A percentile compares a stretch with the other conserved stretches of the same genome.
Conservation (phyloP, 1,140 invertebrate genomes). For the Phymorhynchus buccinoides region DNA sequence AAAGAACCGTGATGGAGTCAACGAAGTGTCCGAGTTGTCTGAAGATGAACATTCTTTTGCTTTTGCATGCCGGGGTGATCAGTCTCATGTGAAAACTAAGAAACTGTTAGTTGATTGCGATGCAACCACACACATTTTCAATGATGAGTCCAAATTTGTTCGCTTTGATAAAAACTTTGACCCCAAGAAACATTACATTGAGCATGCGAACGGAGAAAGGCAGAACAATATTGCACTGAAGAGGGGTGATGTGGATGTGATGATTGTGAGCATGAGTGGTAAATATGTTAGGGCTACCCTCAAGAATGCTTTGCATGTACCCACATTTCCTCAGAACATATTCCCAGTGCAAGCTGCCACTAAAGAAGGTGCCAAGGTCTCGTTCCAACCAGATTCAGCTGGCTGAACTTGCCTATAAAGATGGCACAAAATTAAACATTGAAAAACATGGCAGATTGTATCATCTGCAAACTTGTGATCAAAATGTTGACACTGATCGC, state of each 20-base stretch:
- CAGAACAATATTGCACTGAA: not conserved
- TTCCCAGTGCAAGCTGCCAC: conserved; percentile 41
- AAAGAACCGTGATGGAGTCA: not conserved
- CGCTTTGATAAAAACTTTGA: not conserved
- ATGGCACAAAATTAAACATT: not conserved
- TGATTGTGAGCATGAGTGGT: not conserved
- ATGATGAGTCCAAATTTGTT: conserved; percentile 4
- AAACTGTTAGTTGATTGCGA: not conserved
- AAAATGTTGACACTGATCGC: not conserved
- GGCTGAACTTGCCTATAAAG: not conserved
- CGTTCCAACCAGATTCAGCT: conserved; percentile 8
- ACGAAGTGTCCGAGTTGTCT: not conserved
- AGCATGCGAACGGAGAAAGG: not conserved
- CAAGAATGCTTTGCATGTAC: not conserved
- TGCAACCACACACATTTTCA: not conserved
- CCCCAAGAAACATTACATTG: not conserved
- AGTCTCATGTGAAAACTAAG: not conserved
- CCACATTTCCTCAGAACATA: conserved; percentile 9
- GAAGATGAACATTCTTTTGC: not conserved
- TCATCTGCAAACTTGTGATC: not conserved
- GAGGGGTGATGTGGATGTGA: not conserved
- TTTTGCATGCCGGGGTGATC: not conserved
- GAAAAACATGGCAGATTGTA: not conserved
- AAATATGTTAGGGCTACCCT: not conserved
- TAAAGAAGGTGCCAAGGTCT: conserved; percentile 10